Evolutionary conservation across 2,113 vertebrate genomes (phyloP), one percentile per base, ranked within the genome.

Genomic region (Onychostruthus taczanowskii): DNA sequence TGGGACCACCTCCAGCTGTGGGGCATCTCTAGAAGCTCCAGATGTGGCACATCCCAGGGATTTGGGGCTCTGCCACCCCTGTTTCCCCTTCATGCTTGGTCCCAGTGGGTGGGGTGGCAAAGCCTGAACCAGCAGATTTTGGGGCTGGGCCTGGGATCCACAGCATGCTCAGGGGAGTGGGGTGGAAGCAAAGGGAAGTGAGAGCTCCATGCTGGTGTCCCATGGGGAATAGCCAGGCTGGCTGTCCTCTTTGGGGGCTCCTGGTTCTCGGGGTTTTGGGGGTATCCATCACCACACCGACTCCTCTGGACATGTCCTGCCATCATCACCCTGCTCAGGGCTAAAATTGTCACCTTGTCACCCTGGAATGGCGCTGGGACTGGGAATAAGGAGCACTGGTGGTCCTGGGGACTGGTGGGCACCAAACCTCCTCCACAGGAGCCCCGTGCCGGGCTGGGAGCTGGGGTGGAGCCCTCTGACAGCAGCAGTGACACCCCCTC

Each of bases 191-290:
- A 43, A 39, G 1, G 0, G 23, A 27, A 11, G 5, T n/a, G 77
- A 56, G 44, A 69, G 30, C 7, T 59, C 24, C 1, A 0, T 13
- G 49, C 43, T 53, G 77, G 46, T 50, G 59, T 21, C 24, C 49
- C 2, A 8, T 7, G 35, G 28, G 80, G 31, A 72, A 18, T 2
- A 35, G 10, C 66, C 8, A 3, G 47, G 41, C 18, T 58, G 75
- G 44, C 2, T 1, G 5, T 64, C 7, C 21, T 41, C 33, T 43
- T 5, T 0, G 0, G 50, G 24, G 8, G 5, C 35, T 84, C 10
- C 23, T 22, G 41, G 8, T 24, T 81, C 22, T 41, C 0, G 0
- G 31, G 0, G 1, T 44, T 74, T 46, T 31, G 31, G 21, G 35
- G 6, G 20, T 17, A 37, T 37, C 16, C 2, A 0, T 79, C 47